Conservation (phyloP, 1,140 invertebrate genomes). For the Dreissena polymorpha region DNA sequence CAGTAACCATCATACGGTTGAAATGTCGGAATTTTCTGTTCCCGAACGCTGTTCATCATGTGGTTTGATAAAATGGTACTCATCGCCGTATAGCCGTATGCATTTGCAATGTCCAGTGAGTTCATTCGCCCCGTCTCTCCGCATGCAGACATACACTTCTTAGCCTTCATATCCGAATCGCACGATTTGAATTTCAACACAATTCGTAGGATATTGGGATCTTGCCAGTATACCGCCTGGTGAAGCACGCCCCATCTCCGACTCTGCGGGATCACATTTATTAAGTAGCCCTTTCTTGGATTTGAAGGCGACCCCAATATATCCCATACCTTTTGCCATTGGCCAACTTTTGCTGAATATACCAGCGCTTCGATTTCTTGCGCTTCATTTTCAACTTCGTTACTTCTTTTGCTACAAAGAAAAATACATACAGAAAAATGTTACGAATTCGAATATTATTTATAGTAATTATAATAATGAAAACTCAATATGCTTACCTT, state of each 20-base stretch:
- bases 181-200: conserved; percentile 22
- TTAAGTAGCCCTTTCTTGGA: conserved; percentile 4
- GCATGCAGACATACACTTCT: conserved; percentile 31
- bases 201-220: conserved; percentile 22
- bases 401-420: background rate
- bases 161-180: conserved; percentile 35
- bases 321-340: conserved; percentile 22
- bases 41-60: background rate
- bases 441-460: background rate
- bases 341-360: conserved; percentile 16
- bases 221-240: conserved; percentile 45
- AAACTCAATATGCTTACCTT: background rate
- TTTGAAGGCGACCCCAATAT: conserved; percentile 4
- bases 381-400: conserved; percentile 13
- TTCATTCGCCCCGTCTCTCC: conserved; percentile 28
- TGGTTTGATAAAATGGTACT: conserved; percentile 9
- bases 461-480: background rate
- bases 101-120: conserved; percentile 14
- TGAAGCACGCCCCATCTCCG: conserved; percentile 45
- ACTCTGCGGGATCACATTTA: conserved; percentile 33
- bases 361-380: conserved; percentile 15
- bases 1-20: background rate
- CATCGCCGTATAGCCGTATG: conserved; percentile 11
- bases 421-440: background rate
- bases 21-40: conserved; percentile 20